These are phyloP conservation scores for Hyalella azteca DNA, from an alignment of 2,888 invertebrate genomes.

Conservation along the genomic window DNA sequence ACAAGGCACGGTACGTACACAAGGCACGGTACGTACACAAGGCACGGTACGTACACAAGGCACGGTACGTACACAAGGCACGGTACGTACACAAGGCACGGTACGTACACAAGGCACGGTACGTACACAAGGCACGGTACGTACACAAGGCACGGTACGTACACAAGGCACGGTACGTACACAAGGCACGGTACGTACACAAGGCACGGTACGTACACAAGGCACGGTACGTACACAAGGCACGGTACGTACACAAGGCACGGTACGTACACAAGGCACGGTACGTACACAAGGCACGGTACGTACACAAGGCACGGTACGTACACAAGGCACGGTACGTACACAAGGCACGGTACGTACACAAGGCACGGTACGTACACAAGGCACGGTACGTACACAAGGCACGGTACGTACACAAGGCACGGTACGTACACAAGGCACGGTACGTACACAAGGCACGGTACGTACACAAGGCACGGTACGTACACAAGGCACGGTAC, in stretches of 20 bases:
- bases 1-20: background rate
- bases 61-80: background rate
- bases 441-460: too few species aligned
- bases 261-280: background rate
- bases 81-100: too few species aligned
- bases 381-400: background rate
- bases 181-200: background rate
- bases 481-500: background rate
- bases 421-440: too few species aligned
- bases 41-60: too few species aligned
- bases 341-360: background rate
- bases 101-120: too few species aligned
- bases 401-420: too few species aligned
- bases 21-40: too few species aligned
- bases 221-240: too few species aligned
- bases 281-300: background rate
- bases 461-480: background rate
- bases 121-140: background rate
- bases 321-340: background rate
- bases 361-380: too few species aligned
- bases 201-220: background rate
- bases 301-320: background rate
- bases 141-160: background rate
- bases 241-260: too few species aligned
- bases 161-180: background rate